A percentile compares a stretch with the other conserved stretches of the same genome.
Evolutionary conservation across 2,888 invertebrate genomes (phyloP).

Genomic region (Lasioglossum zephyrum): DNA sequence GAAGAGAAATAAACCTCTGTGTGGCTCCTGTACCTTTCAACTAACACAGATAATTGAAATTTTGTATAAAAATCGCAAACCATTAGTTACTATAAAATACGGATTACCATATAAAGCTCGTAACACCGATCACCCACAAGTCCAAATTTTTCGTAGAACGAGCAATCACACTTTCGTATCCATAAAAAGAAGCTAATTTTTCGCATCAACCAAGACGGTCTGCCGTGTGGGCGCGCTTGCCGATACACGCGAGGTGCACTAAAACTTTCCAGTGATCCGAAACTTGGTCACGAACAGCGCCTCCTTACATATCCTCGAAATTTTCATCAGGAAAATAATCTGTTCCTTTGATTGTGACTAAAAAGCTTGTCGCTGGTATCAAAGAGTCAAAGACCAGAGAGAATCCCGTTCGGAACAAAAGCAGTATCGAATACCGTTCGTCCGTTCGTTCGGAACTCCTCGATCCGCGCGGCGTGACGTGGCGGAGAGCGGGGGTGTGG

Average conservation of each 20-base stretch:
- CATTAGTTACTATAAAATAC: background rate
- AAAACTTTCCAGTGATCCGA: background rate
- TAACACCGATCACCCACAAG: background rate
- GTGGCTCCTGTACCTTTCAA: background rate
- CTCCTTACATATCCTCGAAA: background rate
- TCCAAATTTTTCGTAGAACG: background rate
- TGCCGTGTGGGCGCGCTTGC: background rate
- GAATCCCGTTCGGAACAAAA: background rate
- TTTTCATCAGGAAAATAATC: background rate
- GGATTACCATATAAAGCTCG: background rate
- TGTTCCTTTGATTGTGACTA: background rate
- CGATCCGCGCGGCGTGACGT: background rate
- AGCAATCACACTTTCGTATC: background rate
- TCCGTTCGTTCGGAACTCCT: background rate
- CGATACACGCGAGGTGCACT: background rate
- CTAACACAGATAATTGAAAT: background rate
- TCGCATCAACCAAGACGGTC: background rate
- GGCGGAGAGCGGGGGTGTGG: background rate
- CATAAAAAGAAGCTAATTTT: background rate
- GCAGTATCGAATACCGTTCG: constrained; percentile 2
- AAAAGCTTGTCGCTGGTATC: background rate
- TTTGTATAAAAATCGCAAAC: background rate
- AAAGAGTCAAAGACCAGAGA: background rate
- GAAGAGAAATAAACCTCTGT: too few species aligned
- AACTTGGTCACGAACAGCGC: background rate